Evolutionary conservation across 2,888 invertebrate genomes (phyloP), one percentile per base, ranked within the genome.

Genomic region (Choreutis nemorana): DNA sequence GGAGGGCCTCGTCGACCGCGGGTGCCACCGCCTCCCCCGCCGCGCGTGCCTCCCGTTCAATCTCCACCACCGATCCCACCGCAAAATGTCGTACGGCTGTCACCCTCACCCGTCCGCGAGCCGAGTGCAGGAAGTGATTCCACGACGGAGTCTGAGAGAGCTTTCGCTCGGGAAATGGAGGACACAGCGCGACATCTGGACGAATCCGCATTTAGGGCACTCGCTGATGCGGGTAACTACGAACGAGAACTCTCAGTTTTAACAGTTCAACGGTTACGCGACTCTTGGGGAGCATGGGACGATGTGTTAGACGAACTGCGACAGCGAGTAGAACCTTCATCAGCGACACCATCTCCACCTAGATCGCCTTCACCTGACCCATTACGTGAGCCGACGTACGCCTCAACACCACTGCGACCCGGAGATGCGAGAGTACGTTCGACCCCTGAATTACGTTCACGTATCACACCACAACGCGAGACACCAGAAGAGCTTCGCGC

Each of bases 401-500:
- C 86, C 2, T 83, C 83, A 31, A 83, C 84, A 11, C 85, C 86
- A 28, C 72, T 83, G 8, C 79, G 84, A 2, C 53, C 84, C 4
- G 54, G 57, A 4, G 71, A 68, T 42, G 75, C 67, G 9, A 56
- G 73, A 13, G 77, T 77, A 9, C 61, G 78, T 23, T 80, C 78
- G 2, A 87, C 87, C 4, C 87, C 87, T 1, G 87, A 87, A 53
- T 55, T 88, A 24, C 50, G 79, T 46, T 48, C 81, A 40, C 59
- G 66, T 15, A 55, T 60, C 5, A 70, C 81, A 5, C 64, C 64
- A 39, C 75, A 47, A 21, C 70, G 55, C 44, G 61, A 82, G 51
- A 51, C 67, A 7, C 75, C 78, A 34, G 83, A 83, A 35, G 82
- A 77, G 55, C 42, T 82, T 43, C 62, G 82, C 47, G 62, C 67